Base-by-base conservation (phyloP, 2,113 vertebrate genomes). In the Zingel zingel region DNA sequence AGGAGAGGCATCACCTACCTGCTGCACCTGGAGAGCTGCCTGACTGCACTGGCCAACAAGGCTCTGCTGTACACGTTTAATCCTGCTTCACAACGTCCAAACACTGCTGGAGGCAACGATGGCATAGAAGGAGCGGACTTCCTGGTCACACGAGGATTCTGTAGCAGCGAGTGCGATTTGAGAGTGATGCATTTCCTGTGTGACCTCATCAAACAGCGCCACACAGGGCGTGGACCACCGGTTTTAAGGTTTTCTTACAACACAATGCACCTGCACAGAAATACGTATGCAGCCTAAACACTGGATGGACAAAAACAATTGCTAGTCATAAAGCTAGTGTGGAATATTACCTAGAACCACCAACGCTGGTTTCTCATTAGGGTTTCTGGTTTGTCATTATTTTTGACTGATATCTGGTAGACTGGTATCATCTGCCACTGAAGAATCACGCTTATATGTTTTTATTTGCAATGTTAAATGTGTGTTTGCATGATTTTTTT, bases 1-100 rank as follows among this genome's bases (percentile, higher is more conserved):
- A 95, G 95, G 62, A 93, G 95, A 0, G 98, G 98, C n/a, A 92
- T 94, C 94, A 97, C 98, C 75, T 99, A 98, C 93, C 96, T 96
- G 84, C 95, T 97, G 95, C 97, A 98, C 4, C 95, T 97, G 78
- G 97, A 98, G 92, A 96, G 96, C 18, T 67, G 96, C 91, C 95
- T 99, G 81, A 96, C 96, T 2, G 96, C 95, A 74, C 96, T 99
- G 9, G 94, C 95, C 18, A 95, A 96, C 19, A 96, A 93, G 86
- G 98, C 96, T 16, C 97, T 99, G 91, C 95, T 98, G 43, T 96
- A 96, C 71, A 91, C 97, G 0, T 98, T 98, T 75, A 95, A 90
- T 77, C 95, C 95, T 3, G 93, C 94, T 43, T 81, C 93, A 75
- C 95, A 94, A 53, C 92, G 91, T 36, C 95, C 95, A 1, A 85